Evolutionary conservation across 2,888 invertebrate species (phyloP).

Genomic region (Agriopis marginaria): DNA sequence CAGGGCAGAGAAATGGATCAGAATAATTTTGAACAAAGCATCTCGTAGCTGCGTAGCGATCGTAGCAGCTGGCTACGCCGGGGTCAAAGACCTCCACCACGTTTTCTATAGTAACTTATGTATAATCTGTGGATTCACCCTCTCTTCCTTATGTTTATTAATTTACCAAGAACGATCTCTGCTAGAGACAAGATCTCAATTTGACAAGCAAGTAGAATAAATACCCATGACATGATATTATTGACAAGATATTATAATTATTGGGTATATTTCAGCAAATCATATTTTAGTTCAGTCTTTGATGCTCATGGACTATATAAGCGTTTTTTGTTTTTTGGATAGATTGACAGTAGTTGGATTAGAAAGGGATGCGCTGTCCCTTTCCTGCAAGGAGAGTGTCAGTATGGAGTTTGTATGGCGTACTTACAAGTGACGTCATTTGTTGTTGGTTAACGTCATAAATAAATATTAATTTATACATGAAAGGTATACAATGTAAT

Average conservation of each 20-base stretch:
- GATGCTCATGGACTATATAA: no score
- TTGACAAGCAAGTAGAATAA: neutral
- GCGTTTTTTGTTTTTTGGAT: no score
- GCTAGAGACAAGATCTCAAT: constrained; percentile 3
- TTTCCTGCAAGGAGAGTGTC: no score
- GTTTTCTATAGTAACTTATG: neutral
- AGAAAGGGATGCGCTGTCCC: no score
- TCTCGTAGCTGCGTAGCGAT: constrained; percentile 16
- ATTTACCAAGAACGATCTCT: constrained; percentile 16
- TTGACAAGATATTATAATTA: neutral
- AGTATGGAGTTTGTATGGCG: no score
- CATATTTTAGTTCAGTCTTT: no score
- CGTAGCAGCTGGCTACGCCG: constrained; percentile 20
- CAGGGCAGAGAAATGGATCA: neutral
- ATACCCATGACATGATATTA: neutral
- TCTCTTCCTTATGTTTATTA: constrained; percentile 21
- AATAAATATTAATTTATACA: no score
- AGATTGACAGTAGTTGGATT: no score
- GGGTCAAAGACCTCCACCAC: constrained; percentile 19
- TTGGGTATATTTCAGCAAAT: no score
- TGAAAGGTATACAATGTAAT: no score
- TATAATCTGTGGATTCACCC: constrained; percentile 14
- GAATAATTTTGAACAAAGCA: neutral
- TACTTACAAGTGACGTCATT: no score
- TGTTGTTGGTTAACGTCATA: no score